Base-by-base conservation (phyloP, 2,888 invertebrate species). In the Agrotis puta region DNA sequence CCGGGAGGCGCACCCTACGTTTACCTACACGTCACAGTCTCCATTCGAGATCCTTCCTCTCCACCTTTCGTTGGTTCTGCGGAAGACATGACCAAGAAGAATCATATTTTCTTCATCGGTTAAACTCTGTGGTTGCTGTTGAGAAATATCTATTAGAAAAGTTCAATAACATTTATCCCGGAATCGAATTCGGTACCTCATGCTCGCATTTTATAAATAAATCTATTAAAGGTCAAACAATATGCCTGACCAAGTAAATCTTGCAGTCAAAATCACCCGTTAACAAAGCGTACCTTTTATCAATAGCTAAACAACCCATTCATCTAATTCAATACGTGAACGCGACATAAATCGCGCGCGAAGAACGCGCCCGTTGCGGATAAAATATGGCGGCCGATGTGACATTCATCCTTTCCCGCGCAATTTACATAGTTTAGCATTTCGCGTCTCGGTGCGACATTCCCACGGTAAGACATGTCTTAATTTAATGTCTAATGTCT, bases 361-460 rank as follows among this genome's bases (percentile, higher is more conserved):
- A 79, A 81, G 82, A 81, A 82, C 74, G 82, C 83, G 81, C 75
- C 77, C 79, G 79, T 81, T 82, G 81, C 62, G 63, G 79, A 85
- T 89, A 86, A 91, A 89, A 89, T 88, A 91, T 89, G 91, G 88
- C 87, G 64, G 81, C 53, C 81, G 27, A 74, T 65, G 82, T 85
- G 89, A 88, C 92, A 88, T 89, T 89, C 89, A 89, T 91, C 89
- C 85, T 89, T 89, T 87, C 87, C 88, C 89, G 91, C 87, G 88
- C 87, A 87, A 91, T 92, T 92, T 92, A 88, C 91, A 91, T 92
- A 87, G 74, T 78, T 87, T 84, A 85, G 84, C 83, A 83, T 86
- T 87, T 86, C 57, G 84, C 80, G 74, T 84, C 74, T 77, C 64
- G 69, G 70, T 77, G 69, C 78, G 78, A 82, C 85, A 87, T 91